These are phyloP conservation scores for Lophotriccus pileatus DNA, from an alignment of 2,797 vertebrate species.

Conservation along the genomic window DNA sequence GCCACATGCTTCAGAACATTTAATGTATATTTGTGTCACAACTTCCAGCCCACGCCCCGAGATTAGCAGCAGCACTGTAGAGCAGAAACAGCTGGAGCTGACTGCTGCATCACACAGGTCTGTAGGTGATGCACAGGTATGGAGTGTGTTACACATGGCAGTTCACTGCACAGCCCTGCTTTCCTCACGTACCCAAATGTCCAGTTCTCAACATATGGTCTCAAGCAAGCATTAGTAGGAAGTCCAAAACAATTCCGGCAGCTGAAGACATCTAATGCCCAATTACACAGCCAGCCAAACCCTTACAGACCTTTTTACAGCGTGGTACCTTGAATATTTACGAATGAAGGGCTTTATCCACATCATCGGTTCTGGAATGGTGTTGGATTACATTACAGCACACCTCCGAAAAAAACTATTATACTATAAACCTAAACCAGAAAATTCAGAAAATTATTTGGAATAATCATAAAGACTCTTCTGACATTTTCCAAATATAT, in stretches of 20 bases:
- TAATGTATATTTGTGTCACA: accelerated
- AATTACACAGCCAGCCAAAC: not conserved
- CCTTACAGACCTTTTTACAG: not conserved
- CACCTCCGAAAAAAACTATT: too few species aligned
- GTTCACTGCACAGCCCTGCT: not conserved
- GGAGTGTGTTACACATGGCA: accelerated
- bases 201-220: not conserved
- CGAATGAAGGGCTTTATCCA: not conserved
- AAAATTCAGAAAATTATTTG: not conserved
- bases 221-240: not conserved
- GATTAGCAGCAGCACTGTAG: accelerated
- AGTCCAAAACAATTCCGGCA: not conserved
- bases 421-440: accelerated
- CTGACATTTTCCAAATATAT: not conserved
- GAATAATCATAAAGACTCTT: not conserved
- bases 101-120: accelerated
- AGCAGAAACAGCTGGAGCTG: not conserved
- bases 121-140: accelerated
- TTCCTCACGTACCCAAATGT: accelerated
- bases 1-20: accelerated
- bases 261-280: not conserved
- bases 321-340: not conserved
- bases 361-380: not conserved
- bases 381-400: not conserved
- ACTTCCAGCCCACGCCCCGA: not conserved